Conservation (phyloP, 2,888 invertebrate genomes). For the Blastobasis adustella region DNA sequence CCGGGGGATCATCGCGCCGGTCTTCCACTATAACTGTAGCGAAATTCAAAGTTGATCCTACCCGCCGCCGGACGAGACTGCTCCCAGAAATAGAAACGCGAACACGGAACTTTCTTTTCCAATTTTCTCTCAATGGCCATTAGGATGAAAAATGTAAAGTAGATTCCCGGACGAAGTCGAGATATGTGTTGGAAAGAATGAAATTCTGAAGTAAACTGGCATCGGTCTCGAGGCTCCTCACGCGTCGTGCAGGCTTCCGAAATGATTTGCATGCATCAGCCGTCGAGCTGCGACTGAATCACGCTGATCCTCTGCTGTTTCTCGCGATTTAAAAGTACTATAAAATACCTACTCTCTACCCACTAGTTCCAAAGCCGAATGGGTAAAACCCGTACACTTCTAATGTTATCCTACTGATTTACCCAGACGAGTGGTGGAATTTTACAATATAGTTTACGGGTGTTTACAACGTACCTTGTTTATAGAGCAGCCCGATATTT, state of each 20-base stretch:
- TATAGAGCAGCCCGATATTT: too few species aligned
- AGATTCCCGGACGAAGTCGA: constrained; percentile 66
- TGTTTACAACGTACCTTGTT: too few species aligned
- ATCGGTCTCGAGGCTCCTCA: constrained; percentile 31
- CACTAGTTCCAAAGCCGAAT: too few species aligned
- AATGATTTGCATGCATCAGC: constrained; percentile 29
- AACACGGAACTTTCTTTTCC: constrained; percentile 67
- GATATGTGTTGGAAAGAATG: constrained; percentile 70
- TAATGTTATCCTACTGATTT: too few species aligned
- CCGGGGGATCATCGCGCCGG: too few species aligned
- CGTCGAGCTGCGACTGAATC: background rate
- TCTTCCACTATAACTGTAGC: background rate
- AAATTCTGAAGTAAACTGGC: constrained; percentile 64
- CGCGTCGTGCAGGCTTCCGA: constrained; percentile 38
- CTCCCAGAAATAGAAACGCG: constrained; percentile 43
- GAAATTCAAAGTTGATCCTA: constrained; percentile 32
- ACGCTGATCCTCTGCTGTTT: too few species aligned
- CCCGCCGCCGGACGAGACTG: background rate
- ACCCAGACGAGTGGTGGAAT: too few species aligned
- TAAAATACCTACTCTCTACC: too few species aligned
- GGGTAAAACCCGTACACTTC: too few species aligned
- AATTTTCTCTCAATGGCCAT: constrained; percentile 74
- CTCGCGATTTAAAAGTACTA: too few species aligned
- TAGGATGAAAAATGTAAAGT: constrained; percentile 74
- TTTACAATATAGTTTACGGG: too few species aligned